Evolutionary conservation across 2,113 vertebrate species (phyloP).

Genomic region (Holacanthus passer): DNA sequence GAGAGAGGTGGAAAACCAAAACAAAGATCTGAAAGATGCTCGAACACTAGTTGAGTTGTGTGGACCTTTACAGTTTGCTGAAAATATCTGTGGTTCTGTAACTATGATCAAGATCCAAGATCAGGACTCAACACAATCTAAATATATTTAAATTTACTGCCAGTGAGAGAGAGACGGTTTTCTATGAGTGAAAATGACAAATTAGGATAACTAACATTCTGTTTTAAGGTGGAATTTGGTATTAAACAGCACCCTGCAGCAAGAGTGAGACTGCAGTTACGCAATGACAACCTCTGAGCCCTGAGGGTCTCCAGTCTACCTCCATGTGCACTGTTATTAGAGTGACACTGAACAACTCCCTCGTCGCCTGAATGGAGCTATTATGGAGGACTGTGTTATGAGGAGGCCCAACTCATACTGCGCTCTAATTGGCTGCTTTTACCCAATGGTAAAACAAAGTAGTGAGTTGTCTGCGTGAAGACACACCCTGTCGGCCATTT

Average conservation of each 20-base stretch:
- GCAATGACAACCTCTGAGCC: slow-evolving; percentile 41
- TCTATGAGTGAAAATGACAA: neutral
- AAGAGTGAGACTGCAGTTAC: slow-evolving; percentile 24
- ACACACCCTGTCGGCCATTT: slow-evolving; percentile 46
- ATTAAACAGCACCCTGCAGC: neutral
- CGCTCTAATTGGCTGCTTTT: slow-evolving; percentile 57
- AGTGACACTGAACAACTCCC: slow-evolving; percentile 53
- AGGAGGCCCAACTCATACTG: slow-evolving; percentile 40
- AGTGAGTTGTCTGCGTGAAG: slow-evolving; percentile 23
- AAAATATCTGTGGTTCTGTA: neutral
- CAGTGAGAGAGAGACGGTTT: neutral
- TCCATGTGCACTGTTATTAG: slow-evolving; percentile 52
- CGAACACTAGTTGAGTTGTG: neutral
- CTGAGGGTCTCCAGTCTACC: slow-evolving; percentile 17
- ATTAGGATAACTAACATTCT: neutral
- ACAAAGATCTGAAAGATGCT: neutral
- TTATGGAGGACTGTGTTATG: slow-evolving; percentile 70
- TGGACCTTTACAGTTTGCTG: neutral
- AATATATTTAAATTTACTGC: neutral
- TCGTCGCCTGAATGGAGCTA: slow-evolving; percentile 69
- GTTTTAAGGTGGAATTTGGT: slow-evolving; percentile 16
- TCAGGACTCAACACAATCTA: neutral
- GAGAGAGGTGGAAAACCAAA: neutral
- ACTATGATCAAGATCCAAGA: neutral
- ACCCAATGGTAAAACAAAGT: slow-evolving; percentile 53